Base-by-base conservation (phyloP, 2,797 vertebrate genomes). In the Pantherophis vulpinus region DNA sequence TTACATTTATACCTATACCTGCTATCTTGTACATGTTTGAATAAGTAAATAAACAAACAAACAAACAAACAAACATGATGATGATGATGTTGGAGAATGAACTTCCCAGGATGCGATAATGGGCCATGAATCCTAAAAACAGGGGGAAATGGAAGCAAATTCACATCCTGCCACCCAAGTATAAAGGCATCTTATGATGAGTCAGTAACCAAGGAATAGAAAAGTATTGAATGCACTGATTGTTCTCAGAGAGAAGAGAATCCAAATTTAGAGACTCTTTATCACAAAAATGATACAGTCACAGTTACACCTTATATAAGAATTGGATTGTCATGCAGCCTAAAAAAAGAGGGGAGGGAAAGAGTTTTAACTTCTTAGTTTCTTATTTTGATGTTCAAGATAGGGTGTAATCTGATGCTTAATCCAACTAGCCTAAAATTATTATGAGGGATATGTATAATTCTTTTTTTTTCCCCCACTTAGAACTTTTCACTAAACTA, bases 351-450 rank as follows among this genome's bases (percentile, higher is more conserved):
- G 1, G 16, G 16, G 3, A 18, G 8, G 6, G 87, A 2, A 32
- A 13, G 10, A 90, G 60, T 79, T 86, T 54, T 25, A n/a, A 56
- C 63, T 79, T 79, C 58, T 93, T 63, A 90, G 20, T 91, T 16
- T 60, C 63, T 58, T 89, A 42, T 87, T 88, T 47, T 51, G 29
- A 91, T 60, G 88, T 88, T 56, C 74, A 27, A 59, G 32, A 42
- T 51, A 92, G 87, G 59, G 51, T 89, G 55, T 32, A 89, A 89
- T 92, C 87, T 88, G 87, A 79, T 92, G 55, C 32, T 92, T 89
- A 92, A 92, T 88, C 10, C 10, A 20, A 25, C 9, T 61, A 61
- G 55, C 37, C 87, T 59, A 88, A 92, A 92, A 92, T 89, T 79
- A 92, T 14, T 92, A 27, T 55, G 74, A 59, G 91, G 47, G 87